A percentile compares a stretch with the other conserved stretches of the same genome.
phyloP scores from a whole-genome alignment of 1,140 invertebrate species.

The Hylaeus volcanicus region DNA sequence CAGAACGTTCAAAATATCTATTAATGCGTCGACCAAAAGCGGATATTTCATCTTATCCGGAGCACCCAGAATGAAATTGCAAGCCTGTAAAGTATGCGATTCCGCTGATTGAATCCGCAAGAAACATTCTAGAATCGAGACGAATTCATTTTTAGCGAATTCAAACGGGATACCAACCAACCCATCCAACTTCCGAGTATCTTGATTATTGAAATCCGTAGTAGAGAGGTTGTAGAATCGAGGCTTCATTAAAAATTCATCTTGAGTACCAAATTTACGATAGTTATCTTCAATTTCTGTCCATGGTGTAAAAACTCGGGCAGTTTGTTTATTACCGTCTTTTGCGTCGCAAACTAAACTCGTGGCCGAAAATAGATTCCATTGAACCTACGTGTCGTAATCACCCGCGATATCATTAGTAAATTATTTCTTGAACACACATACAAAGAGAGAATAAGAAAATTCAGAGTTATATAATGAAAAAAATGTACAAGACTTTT shows the following conservation, averaged over 20 bases:
- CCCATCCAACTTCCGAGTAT: slow-evolving; percentile 94
- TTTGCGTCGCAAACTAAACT: slow-evolving; percentile 82
- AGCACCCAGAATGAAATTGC: slow-evolving; percentile 95
- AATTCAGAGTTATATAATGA: background rate
- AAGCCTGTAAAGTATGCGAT: slow-evolving; percentile 82
- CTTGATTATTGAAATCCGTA: slow-evolving; percentile 88
- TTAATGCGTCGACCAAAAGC: slow-evolving; percentile 90
- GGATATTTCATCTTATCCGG: slow-evolving; percentile 95
- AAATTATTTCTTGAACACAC: background rate
- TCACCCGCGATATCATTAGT: background rate
- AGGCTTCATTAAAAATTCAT: slow-evolving; percentile 90
- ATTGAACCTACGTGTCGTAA: slow-evolving; percentile 85
- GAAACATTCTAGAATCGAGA: background rate
- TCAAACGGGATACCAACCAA: slow-evolving; percentile 80
- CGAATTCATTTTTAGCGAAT: too few species aligned
- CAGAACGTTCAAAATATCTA: slow-evolving; percentile 88
- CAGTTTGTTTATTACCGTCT: slow-evolving; percentile 81
- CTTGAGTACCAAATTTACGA: slow-evolving; percentile 86
- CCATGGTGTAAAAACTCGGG: slow-evolving; percentile 88
- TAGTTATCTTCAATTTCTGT: slow-evolving; percentile 91
- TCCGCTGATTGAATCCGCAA: too few species aligned
- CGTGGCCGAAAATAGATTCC: slow-evolving; percentile 89
- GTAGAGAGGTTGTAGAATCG: slow-evolving; percentile 92
- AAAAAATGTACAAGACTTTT: slow-evolving; percentile 74
- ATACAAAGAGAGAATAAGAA: background rate